Percentiles rank a stretch among this genome's conserved stretches.
Evolutionary conservation across 2,797 vertebrate species (phyloP).

Genomic region (Takifugu rubripes): DNA sequence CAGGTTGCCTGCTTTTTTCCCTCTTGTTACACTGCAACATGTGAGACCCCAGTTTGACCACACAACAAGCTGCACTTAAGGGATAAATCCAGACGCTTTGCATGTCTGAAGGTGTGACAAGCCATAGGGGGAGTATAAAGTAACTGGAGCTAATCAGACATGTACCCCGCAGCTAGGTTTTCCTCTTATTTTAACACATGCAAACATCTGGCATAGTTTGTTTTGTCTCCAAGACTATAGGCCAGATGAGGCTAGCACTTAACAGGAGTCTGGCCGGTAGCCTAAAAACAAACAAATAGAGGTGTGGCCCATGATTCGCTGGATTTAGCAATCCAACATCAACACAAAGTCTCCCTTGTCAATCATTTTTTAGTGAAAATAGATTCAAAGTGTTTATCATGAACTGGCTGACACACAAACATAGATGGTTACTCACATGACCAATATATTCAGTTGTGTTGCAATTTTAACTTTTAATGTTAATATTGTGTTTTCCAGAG

Average conservation of each 20-base stretch:
- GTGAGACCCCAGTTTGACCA: background rate
- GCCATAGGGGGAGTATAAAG: constrained; percentile 3
- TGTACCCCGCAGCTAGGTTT: constrained; percentile 21
- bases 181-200: constrained; percentile 29
- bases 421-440: too few relatives aligned
- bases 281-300: constrained; percentile 19
- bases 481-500: too few relatives aligned
- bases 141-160: constrained; percentile 25
- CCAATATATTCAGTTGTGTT: too few relatives aligned
- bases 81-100: constrained; percentile 4
- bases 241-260: constrained; percentile 29
- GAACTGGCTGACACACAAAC: too few relatives aligned
- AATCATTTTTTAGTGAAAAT: too few relatives aligned
- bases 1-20: constrained; percentile 68
- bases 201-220: constrained; percentile 48
- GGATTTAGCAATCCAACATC: too few relatives aligned
- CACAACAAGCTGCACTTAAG: background rate
- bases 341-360: too few relatives aligned
- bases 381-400: too few relatives aligned
- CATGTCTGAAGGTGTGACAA: background rate
- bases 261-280: constrained; percentile 14
- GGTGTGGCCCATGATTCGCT: too few relatives aligned
- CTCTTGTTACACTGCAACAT: constrained; percentile 9
- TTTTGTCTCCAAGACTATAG: constrained; percentile 34
- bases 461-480: too few relatives aligned